Evolutionary conservation across 2,113 vertebrate species (phyloP).

Genomic region (Callocephalon fimbriatum): DNA sequence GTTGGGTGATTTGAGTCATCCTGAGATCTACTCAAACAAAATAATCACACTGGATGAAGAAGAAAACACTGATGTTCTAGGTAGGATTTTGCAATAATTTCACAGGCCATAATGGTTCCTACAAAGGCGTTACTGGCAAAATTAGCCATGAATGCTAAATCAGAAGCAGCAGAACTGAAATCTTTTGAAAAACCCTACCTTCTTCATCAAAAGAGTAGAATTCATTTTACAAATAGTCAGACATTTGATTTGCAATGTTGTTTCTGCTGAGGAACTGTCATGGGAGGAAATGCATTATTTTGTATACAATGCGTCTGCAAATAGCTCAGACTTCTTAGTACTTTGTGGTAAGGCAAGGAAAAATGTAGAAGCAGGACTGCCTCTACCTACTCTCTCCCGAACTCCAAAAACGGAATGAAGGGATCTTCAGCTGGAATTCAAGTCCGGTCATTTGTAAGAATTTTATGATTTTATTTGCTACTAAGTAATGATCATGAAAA

Average conservation of each 20-base stretch:
- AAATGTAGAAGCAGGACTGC: not conserved
- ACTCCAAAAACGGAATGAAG: not conserved
- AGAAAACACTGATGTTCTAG: not conserved
- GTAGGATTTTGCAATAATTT: not conserved
- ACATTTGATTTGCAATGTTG: not conserved
- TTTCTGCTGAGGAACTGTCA: not conserved
- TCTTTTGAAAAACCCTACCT: not conserved
- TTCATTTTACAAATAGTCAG: not conserved
- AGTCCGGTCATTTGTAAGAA: not conserved
- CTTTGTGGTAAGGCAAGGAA: not conserved
- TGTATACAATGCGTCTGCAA: not conserved
- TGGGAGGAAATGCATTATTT: not conserved
- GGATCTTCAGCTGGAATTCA: not conserved
- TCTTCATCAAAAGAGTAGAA: not conserved
- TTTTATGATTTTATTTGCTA: not conserved
- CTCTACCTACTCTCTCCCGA: rapidly evolving
- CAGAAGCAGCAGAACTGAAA: not conserved
- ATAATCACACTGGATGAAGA: not conserved
- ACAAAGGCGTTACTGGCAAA: not conserved
- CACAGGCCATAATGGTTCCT: not conserved
- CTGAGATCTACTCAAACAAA: not conserved
- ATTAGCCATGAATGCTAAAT: not conserved
- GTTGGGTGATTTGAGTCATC: not conserved
- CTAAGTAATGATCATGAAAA: not conserved
- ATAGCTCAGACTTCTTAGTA: not conserved